Evolutionary conservation across 2,797 vertebrate species (phyloP).

Genomic region (Rhynchotus rufescens): DNA sequence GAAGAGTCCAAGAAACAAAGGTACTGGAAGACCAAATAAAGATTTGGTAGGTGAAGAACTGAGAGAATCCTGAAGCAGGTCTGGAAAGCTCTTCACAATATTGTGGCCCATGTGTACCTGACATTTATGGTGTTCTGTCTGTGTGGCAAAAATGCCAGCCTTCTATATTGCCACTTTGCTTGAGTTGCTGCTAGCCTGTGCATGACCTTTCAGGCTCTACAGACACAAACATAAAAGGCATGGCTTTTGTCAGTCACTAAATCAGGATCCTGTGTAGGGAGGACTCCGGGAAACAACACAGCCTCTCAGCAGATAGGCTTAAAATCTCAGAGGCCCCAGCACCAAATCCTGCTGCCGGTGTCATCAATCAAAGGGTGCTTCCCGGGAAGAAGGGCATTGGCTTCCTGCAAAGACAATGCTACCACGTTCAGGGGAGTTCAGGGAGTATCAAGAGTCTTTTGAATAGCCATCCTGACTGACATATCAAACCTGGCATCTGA

Average conservation of each 20-base stretch:
- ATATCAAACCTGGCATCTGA: not conserved
- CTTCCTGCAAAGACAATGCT: not conserved
- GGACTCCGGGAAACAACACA: not conserved
- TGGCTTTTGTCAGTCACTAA: not conserved
- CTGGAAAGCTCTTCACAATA: slow-evolving; percentile 7
- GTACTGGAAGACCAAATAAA: not conserved
- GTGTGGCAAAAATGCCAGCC: not conserved
- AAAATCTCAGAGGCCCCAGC: not conserved
- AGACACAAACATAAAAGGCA: not conserved
- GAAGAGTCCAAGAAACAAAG: not conserved
- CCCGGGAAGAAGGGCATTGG: not conserved
- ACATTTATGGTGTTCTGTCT: not conserved
- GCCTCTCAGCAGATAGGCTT: not conserved
- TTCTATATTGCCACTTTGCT: not conserved
- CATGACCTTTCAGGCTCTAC: not conserved
- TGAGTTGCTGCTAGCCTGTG: not conserved
- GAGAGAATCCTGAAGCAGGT: not conserved
- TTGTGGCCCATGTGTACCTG: not conserved
- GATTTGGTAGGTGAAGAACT: not conserved
- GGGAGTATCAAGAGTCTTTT: not conserved
- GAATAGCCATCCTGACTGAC: not conserved
- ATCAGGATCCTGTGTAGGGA: not conserved
- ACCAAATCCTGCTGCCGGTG: accelerated
- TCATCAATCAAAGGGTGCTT: not conserved
- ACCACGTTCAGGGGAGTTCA: not conserved